Percentiles rank a stretch among this genome's conserved stretches.
Conservation (phyloP, 2,888 invertebrate species). For the Noctua fimbriata region DNA sequence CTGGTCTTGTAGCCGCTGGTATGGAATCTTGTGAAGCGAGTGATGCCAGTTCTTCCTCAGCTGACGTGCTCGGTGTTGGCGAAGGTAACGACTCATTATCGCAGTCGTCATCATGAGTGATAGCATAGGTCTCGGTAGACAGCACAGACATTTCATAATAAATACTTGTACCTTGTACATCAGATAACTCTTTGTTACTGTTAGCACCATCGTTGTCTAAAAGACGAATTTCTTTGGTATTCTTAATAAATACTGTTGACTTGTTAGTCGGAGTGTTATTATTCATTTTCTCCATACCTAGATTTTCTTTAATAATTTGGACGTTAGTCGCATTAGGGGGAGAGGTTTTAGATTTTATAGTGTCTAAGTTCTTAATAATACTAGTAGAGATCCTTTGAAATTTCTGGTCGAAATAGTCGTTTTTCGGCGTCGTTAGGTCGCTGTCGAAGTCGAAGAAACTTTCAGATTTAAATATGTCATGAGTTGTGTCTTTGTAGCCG, state of each 20-base stretch:
- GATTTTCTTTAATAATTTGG: conserved; percentile 79
- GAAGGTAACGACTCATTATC: conserved; percentile 80
- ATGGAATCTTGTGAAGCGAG: conserved; percentile 73
- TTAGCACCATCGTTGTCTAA: conserved; percentile 85
- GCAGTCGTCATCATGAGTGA: conserved; percentile 85
- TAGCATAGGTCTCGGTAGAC: conserved; percentile 86
- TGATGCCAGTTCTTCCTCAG: conserved; percentile 77
- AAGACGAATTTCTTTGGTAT: conserved; percentile 89
- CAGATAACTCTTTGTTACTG: conserved; percentile 84
- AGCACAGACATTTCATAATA: conserved; percentile 88
- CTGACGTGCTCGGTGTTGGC: conserved; percentile 78
- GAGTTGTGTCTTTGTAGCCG: conserved; percentile 73
- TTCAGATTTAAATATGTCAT: conserved; percentile 81
- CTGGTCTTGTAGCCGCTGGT: conserved; percentile 65
- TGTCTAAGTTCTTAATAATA: conserved; percentile 88
- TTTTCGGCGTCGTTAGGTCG: conserved; percentile 89
- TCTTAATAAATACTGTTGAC: conserved; percentile 88
- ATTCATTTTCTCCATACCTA: conserved; percentile 84
- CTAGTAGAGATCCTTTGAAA: conserved; percentile 88
- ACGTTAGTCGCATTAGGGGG: conserved; percentile 78
- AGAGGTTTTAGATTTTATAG: conserved; percentile 78
- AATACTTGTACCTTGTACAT: conserved; percentile 88
- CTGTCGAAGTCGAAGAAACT: conserved; percentile 83
- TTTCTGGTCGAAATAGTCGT: conserved; percentile 89
- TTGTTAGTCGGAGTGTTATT: conserved; percentile 87